Base-by-base conservation (phyloP, 2,888 invertebrate species). In the Drosophila mercatorum region DNA sequence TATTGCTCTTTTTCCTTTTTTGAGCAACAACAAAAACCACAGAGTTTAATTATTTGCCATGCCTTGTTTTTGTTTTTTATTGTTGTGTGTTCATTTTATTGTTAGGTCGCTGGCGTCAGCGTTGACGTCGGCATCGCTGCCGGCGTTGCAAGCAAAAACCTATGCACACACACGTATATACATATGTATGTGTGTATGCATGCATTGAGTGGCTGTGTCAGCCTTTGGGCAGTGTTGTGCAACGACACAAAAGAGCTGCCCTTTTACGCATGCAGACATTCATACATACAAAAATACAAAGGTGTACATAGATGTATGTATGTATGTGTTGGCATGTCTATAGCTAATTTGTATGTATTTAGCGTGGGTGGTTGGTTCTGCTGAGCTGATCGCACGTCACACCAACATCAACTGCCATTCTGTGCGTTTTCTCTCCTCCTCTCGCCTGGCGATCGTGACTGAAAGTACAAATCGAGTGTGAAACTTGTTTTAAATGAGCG, bases 401-500 rank as follows among this genome's bases (percentile, higher is more conserved):
- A 41, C 12, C 43, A 44, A 51, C 36, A 36, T 36, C 36, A 5
- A 26, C 17, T 41, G 31, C 28, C 36, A 51, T 47, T 60, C 57
- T 57, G 43, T 47, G 44, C 56, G 26, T 41, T 28, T 22, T 2
- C 31, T 12, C 51, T 22, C 22, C 38, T 28, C 17, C 46, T n/a
- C 43, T 36, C 12, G 40, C 36, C 34, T 28, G 10, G n/a, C 51
- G 58, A 62, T 72, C 87, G 81, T 83, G 83, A 83, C 80, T 72
- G 68, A 80, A 65, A 64, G 68, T 63, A 74, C 68, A n/a, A 58
- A 66, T 51, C 59, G 46, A 52, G 53, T 71, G 73, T 75, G 60
- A 88, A 84, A 84, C 84, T 89, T 56, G 84, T 84, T 84, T 80
- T 68, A 60, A 69, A 68, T 72, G 60, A 64, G 52, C 52, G 53